A percentile compares a stretch with the other conserved stretches of the same genome.
These are phyloP conservation scores for Pagrus major DNA, from an alignment of 2,113 vertebrate genomes.

Conservation along the genomic window DNA sequence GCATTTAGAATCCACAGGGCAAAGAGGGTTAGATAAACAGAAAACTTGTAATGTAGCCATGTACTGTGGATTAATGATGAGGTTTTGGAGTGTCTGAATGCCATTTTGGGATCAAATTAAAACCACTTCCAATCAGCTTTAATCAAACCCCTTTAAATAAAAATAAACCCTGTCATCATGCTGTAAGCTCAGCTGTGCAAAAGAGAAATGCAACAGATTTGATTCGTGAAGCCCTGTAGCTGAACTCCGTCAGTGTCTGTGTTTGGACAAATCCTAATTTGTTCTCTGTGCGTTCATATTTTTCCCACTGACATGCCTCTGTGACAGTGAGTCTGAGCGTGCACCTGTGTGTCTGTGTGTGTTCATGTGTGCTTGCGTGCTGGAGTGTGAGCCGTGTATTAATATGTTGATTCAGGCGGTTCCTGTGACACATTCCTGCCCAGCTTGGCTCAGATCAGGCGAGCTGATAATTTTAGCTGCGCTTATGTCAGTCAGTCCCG, in stretches of 20 bases:
- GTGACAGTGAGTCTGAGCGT: background rate
- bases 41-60: background rate
- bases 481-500: conserved; percentile 33
- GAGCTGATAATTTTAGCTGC: conserved; percentile 62
- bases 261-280: background rate
- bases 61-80: conserved; percentile 22
- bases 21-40: background rate
- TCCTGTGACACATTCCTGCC: conserved; percentile 66
- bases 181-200: background rate
- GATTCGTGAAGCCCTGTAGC: background rate
- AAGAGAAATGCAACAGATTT: background rate
- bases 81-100: background rate
- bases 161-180: background rate
- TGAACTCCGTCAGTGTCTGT: conserved; percentile 6
- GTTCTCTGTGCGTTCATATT: background rate
- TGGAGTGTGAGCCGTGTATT: conserved; percentile 44
- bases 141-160: background rate
- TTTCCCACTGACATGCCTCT: background rate
- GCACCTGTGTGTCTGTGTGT: conserved; percentile 34
- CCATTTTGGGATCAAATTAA: conserved; percentile 14
- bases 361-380: conserved; percentile 8
- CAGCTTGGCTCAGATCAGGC: conserved; percentile 60
- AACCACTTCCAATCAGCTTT: conserved; percentile 38
- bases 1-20: background rate
- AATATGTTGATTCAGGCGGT: conserved; percentile 66